Base-by-base conservation (phyloP, 2,113 vertebrate species). In the Forbesichthys agassizii region DNA sequence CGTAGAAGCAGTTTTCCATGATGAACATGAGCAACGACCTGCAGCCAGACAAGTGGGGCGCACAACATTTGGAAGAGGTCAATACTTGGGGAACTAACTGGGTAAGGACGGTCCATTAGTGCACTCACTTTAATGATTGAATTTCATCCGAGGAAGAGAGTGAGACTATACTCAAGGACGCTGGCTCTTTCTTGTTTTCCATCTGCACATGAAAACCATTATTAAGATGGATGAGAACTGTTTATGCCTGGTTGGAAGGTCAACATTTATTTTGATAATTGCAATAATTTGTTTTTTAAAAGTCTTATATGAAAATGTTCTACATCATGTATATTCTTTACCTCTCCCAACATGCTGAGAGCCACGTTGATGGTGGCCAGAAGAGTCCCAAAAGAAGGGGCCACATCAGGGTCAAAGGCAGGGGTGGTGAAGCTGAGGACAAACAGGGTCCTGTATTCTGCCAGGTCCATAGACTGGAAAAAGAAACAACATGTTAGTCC, bases 1-100 rank as follows among this genome's bases (percentile, higher is more conserved):
- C 93, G 81, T 98, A 99, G 91, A 99, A 98, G 80, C 96, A 98
- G 93, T 99, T 98, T 66, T 99, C 98, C 95, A 99, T 99, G 53
- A 94, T 96, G 84, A 99, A 99, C 94, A 96, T 95, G 70, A 99
- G 92, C 73, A 99, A 85, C 1, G 96, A 96, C 94, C 98, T 99
- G 83, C 0, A 72, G 11, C 56, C 12, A 9, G 12, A 27, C 27
- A 27, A 2, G 27, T 27, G 27, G 27, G 27, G 27, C 27, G 27
- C 27, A 27, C 1, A 14, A 47, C 33, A 55, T 11, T 27, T 9
- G 11, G 11, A 56, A 75, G 0, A 64, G 49, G 48, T 16, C 7
- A 48, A 13, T 12, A 51, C 49, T 51, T 51, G 49, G 49, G n/a
- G 9, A 18, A 5, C 18, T 8, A n/a, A 55, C 27, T 27, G 2